Evolutionary conservation across 2,797 vertebrate genomes (phyloP), one percentile per base, ranked within the genome.

Genomic region (Rhabdophis nuchalis): DNA sequence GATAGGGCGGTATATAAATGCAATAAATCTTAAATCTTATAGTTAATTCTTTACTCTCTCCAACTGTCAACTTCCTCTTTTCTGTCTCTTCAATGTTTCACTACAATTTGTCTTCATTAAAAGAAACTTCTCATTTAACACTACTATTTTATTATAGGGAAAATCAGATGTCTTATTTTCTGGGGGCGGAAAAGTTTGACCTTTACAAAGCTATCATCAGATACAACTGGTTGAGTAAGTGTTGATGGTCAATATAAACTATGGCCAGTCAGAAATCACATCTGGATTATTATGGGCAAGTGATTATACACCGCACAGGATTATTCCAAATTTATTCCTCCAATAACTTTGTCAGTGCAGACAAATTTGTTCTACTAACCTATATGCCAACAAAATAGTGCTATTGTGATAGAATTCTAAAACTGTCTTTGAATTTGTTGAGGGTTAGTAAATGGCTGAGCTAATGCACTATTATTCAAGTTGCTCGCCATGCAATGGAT

Each of bases 351-450:
- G 64, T 14, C 41, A 88, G 27, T 52, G 29, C 20, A 60, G 53
- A 82, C 14, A 68, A 82, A 52, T 82, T 82, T 92, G 86, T n/a
- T 92, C 68, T 50, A 85, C 41, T 85, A 88, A 89, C 20, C 87
- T 46, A 52, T 18, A 27, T 52, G 86, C 56, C 54, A 60, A 12
- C 41, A 88, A 23, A 88, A 60, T 82, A 72, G 16, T 29, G 87
- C 29, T 25, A 77, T 82, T 92, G 29, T 82, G n/a, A 5, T 53
- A 46, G 50, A 82, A 60, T 87, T 93, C 50, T 82, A 88, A 85
- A 93, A 87, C 77, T 54, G 46, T 61, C 56, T 52, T n/a, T 88
- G 56, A 16, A 88, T 88, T 93, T 93, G 46, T 56, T 90, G 68
- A 90, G 23, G 56, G 2, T 61, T 58, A 32, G 54, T 77, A 90